Conservation (phyloP, 2,113 vertebrate species). For the Mus spicilegus region DNA sequence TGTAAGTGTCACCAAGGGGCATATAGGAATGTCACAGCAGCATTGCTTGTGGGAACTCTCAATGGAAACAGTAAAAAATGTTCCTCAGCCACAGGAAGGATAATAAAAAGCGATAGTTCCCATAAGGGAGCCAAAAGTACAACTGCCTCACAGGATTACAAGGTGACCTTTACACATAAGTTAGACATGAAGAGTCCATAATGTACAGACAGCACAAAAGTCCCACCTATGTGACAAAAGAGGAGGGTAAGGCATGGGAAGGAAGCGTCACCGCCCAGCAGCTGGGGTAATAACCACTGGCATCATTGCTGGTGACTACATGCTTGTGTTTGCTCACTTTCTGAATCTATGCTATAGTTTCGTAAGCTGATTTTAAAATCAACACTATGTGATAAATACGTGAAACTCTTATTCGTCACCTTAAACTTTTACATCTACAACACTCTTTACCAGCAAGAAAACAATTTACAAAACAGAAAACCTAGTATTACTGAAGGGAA, state of each 20-base stretch:
- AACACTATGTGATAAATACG: not conserved
- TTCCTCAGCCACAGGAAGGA: not conserved
- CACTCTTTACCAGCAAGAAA: not conserved
- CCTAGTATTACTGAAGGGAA: not conserved
- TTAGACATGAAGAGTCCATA: not conserved
- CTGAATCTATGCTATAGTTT: not conserved
- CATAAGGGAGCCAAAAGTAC: not conserved
- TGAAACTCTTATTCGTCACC: not conserved
- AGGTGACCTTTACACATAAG: not conserved
- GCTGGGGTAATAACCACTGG: not conserved
- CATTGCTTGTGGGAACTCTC: not conserved
- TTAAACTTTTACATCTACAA: not conserved
- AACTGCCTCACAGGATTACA: not conserved
- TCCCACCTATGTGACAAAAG: not conserved
- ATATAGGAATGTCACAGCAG: not conserved
- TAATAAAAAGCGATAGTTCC: not conserved
- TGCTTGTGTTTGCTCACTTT: not conserved
- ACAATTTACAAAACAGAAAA: not conserved
- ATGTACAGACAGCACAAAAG: not conserved
- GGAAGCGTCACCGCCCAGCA: not conserved
- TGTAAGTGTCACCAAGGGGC: not conserved
- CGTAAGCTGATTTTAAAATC: not conserved
- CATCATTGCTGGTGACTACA: not conserved
- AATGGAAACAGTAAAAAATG: not conserved
- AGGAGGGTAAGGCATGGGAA: not conserved